A percentile compares a stretch with the other conserved stretches of the same genome.
Evolutionary conservation across 2,888 invertebrate genomes (phyloP).

Genomic region (Melanophora roralis): DNA sequence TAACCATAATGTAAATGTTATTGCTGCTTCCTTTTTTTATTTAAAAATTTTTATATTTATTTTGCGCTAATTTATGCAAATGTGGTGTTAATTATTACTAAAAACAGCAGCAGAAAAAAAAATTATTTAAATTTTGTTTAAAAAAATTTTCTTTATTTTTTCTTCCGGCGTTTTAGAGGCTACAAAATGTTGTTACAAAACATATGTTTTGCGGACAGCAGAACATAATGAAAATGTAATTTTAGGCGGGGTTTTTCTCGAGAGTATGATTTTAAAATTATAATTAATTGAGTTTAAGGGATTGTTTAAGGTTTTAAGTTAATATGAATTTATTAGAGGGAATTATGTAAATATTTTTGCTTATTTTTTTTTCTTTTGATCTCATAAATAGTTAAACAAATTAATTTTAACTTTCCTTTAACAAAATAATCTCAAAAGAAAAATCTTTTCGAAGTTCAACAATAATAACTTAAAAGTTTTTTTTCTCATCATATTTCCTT

Average conservation of each 20-base stretch:
- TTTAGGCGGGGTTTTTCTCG: background rate
- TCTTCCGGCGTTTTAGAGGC: background rate
- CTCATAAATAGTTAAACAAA: too few relatives aligned
- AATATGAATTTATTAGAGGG: too few relatives aligned
- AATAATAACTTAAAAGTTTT: too few relatives aligned
- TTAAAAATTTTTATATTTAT: constrained; percentile 4
- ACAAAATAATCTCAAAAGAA: too few relatives aligned
- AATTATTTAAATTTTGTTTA: constrained; percentile 2
- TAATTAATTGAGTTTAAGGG: too few relatives aligned
- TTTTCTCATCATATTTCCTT: too few relatives aligned
- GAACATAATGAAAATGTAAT: constrained; percentile 5
- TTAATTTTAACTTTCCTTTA: too few relatives aligned
- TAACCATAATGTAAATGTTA: constrained; percentile 3
- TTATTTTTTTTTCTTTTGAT: too few relatives aligned
- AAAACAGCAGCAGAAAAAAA: constrained; percentile 8
- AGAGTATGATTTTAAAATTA: too few relatives aligned
- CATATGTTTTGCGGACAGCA: constrained; percentile 2
- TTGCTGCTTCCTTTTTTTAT: background rate
- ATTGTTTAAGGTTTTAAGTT: too few relatives aligned
- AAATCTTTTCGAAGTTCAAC: too few relatives aligned
- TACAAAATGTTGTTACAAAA: constrained; percentile 12
- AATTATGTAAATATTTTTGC: too few relatives aligned
- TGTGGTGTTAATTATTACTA: constrained; percentile 56
- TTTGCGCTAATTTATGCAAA: constrained; percentile 58
- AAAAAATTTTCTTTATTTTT: background rate